Percentiles rank a stretch among this genome's conserved stretches.
Conservation (phyloP, 1,140 invertebrate species). For the Prorops nasuta region DNA sequence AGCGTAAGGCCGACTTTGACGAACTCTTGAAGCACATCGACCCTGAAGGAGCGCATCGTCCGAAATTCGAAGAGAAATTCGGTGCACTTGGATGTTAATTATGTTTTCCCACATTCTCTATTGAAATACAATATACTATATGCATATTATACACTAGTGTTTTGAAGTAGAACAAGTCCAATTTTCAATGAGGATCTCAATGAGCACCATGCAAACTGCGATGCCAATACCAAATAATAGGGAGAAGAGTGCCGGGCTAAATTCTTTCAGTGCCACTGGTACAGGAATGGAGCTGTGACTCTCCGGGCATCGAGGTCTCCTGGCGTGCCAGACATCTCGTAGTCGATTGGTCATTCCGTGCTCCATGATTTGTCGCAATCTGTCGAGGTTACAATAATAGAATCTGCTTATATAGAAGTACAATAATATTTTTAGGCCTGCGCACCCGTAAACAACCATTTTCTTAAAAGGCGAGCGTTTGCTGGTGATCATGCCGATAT, state of each 20-base stretch:
- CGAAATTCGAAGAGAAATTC: neutral
- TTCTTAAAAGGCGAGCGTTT: constrained; percentile 65
- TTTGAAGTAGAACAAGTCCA: too few species aligned
- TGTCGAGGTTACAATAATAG: constrained; percentile 10
- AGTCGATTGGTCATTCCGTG: constrained; percentile 25
- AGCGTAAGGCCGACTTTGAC: neutral
- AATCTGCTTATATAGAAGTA: neutral
- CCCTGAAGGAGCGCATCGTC: neutral
- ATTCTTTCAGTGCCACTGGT: constrained; percentile 31
- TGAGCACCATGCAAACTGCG: constrained; percentile 21
- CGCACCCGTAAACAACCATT: constrained; percentile 62
- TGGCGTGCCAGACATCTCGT: constrained; percentile 27
- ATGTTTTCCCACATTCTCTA: too few species aligned
- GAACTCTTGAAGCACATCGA: neutral
- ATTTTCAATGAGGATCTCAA: neutral
- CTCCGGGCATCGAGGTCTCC: constrained; percentile 31
- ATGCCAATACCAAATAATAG: constrained; percentile 20
- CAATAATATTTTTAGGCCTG: too few species aligned
- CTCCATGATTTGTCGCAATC: constrained; percentile 30
- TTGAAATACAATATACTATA: too few species aligned
- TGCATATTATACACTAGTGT: too few species aligned
- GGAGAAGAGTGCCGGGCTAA: constrained; percentile 31
- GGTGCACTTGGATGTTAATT: neutral
- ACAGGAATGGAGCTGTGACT: constrained; percentile 29
- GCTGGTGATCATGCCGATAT: constrained; percentile 56